A percentile compares a stretch with the other conserved stretches of the same genome.
These are phyloP conservation scores for Myrmophylax atrothorax DNA, from an alignment of 2,113 vertebrate genomes.

Conservation along the genomic window DNA sequence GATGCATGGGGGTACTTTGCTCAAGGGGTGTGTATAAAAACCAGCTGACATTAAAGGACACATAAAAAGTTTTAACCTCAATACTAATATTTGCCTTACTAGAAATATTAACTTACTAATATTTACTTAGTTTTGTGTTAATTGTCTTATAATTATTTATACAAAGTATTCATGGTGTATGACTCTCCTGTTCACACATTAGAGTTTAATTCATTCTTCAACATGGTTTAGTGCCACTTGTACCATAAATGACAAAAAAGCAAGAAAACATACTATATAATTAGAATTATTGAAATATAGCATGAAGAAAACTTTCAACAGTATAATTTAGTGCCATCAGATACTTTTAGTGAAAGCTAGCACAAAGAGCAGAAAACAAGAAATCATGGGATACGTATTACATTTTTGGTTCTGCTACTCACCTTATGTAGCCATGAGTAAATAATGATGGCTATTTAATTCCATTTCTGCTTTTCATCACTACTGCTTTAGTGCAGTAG, in stretches of 20 bases:
- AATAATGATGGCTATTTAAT: neutral
- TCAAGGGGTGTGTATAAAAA: neutral
- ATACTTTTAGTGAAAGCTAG: neutral
- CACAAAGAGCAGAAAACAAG: neutral
- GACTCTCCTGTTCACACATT: neutral
- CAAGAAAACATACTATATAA: neutral
- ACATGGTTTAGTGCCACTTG: neutral
- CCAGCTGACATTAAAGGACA: rapidly evolving
- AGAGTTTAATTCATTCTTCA: neutral
- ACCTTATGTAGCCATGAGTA: neutral
- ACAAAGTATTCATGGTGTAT: neutral
- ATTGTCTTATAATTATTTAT: neutral
- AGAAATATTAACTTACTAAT: neutral
- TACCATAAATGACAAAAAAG: neutral
- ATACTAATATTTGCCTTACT: neutral
- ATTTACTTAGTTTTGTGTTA: neutral
- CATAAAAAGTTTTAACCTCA: neutral
- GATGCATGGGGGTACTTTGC: neutral
- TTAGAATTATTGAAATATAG: neutral
- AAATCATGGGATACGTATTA: neutral
- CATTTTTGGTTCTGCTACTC: neutral
- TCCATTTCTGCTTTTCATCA: neutral
- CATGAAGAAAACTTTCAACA: neutral
- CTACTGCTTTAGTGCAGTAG: neutral
- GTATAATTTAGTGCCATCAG: neutral